Base-by-base conservation (phyloP, 2,113 vertebrate genomes). In the Xiphias gladius region DNA sequence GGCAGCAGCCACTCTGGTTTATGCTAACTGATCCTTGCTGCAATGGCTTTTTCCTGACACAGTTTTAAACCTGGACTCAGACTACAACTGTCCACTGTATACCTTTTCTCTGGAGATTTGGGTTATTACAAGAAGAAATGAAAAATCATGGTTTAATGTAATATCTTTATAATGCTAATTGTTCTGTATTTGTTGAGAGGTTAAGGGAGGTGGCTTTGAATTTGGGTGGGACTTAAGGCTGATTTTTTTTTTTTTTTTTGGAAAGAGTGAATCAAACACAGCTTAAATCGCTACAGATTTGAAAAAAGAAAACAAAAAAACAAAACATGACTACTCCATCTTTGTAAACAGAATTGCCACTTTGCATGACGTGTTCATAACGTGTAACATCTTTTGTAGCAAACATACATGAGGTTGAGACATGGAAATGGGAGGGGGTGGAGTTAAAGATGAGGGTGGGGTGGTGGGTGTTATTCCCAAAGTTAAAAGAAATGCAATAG, bases 301-400 rank as follows among this genome's bases (percentile, higher is more conserved):
- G 35, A 79, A 73, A 71, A 28, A 68, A n/a, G 22, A 41, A 63
- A 64, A 68, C 7, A 61, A 84, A 72, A 88, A 22, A 48, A 39
- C 48, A 50, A 86, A 89, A 90, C 65, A 85, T 71, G 89, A 95
- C 93, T 92, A 94, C 94, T 95, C 91, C 93, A 93, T 92, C 82
- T 91, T 94, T 95, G 89, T 95, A 91, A 93, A 91, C 90, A 83
- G 91, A 95, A 65, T 86, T 91, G 92, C 91, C 94, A 95, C 94
- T 94, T 95, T 94, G 95, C 95, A 96, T 96, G 95, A 96, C 80
- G 84, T 94, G 93, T 95, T 95, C 88, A 93, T 93, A 94, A 90
- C 66, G 83, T 95, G 91, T 93, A 91, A 92, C 84, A 92, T 94
- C 88, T 95, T 95, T 94, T 95, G 94, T 95, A 95, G 93, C 87